phyloP scores from a whole-genome alignment of 2,888 invertebrate genomes.

The Cryptocephalus moraei region DNA sequence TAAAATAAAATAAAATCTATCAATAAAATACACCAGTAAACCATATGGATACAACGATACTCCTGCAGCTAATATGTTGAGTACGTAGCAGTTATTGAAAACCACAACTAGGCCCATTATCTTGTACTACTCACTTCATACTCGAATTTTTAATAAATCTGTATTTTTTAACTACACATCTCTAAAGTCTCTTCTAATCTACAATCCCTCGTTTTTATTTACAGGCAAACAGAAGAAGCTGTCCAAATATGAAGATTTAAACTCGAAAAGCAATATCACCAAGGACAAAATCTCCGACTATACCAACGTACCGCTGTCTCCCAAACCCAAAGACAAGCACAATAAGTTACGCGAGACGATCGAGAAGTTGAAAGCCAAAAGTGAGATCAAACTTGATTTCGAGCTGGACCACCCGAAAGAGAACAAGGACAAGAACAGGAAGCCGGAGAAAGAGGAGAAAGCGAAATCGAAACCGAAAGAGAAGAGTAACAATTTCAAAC shows the following conservation, averaged over 20 bases:
- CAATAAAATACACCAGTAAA: too few relatives aligned
- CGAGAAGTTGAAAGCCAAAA: conserved; percentile 54
- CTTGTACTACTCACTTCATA: too few relatives aligned
- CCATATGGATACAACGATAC: too few relatives aligned
- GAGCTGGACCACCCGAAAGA: conserved; percentile 28
- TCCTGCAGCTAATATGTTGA: too few relatives aligned
- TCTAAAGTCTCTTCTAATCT: too few relatives aligned
- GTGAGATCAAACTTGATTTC: conserved; percentile 42
- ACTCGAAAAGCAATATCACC: conserved; percentile 12
- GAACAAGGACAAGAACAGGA: conserved; percentile 24
- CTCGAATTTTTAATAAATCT: too few relatives aligned
- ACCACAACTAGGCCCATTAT: too few relatives aligned
- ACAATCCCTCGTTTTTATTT: neutral
- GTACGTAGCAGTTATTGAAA: too few relatives aligned
- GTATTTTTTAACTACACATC: too few relatives aligned
- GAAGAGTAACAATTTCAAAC: conserved; percentile 8
- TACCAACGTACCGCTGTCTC: conserved; percentile 8
- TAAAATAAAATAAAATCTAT: too few relatives aligned
- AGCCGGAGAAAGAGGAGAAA: conserved; percentile 24
- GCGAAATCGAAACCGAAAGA: conserved; percentile 14
- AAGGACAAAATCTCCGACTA: conserved; percentile 5
- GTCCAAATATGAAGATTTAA: neutral
- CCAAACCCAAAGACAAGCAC: conserved; percentile 35
- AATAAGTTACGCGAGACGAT: conserved; percentile 43
- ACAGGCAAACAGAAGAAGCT: conserved; percentile 19